Evolutionary conservation across 2,797 vertebrate genomes (phyloP), one percentile per base, ranked within the genome.

Genomic region (Danionella dracula): DNA sequence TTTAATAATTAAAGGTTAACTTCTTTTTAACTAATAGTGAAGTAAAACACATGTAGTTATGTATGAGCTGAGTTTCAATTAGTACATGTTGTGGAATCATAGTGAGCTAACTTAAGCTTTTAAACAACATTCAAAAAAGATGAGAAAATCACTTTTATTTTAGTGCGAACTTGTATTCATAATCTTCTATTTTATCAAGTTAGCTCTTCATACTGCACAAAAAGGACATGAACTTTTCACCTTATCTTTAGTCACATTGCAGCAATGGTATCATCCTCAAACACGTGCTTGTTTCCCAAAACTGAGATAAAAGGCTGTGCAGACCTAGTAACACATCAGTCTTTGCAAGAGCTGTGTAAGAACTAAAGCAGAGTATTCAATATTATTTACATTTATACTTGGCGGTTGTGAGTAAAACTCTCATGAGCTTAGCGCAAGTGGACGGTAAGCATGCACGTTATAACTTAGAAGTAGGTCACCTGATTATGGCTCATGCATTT

Each of bases 401-500:
- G 27, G 5, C 17, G 19, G 5, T 17, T 23, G 20, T 21, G 31
- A 12, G 31, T 4, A 46, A 44, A 34, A 35, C 13, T 13, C 29
- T 17, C 35, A 27, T 16, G 11, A 34, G 27, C 17, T 68, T 55
- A 8, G 31, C 51, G 37, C 7, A 11, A 16, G 38, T 27, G 34
- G 44, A 44, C 54, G 29, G 16, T 35, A 17, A 66, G 32, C 51
- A 38, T 66, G 48, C 31, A 59, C 64, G 40, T 35, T 32, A 21
- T 17, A 57, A 2, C 45, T 42, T 16, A 46, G 48, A 84, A 80
- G 62, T 82, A 74, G 78, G 74, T 81, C 63, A 80, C 17, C 46
- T 16, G 48, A 75, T 76, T 65, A 61, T 19, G 53, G 41, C 66
- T 78, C 75, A 72, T 76, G 58, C 35, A 51, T 70, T 75, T 60